These are phyloP conservation scores for Atractosteus spatula DNA, from an alignment of 2,113 vertebrate genomes.

Conservation along the genomic window DNA sequence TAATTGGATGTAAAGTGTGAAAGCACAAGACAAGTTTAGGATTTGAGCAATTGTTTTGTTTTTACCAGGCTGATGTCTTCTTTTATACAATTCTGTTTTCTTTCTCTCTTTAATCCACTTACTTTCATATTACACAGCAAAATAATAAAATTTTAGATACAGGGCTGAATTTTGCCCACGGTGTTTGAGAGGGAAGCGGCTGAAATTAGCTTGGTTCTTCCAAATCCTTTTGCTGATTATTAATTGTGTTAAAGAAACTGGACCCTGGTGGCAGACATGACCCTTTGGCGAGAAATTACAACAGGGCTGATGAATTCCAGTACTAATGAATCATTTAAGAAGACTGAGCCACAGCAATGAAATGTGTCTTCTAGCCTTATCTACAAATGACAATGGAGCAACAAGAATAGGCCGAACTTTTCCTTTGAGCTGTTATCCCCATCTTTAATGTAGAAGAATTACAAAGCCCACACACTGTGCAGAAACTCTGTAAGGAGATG, in stretches of 20 bases:
- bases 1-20: background rate
- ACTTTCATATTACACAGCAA: background rate
- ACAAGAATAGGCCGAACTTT: conserved; percentile 1
- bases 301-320: conserved; percentile 50
- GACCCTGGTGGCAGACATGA: conserved; percentile 17
- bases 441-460: conserved; percentile 1
- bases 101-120: no score
- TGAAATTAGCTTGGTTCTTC: conserved; percentile 16
- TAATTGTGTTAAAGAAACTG: conserved; percentile 40
- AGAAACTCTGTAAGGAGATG: background rate
- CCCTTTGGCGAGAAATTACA: conserved; percentile 45
- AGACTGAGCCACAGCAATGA: conserved; percentile 33
- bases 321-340: conserved; percentile 53
- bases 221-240: conserved; percentile 40
- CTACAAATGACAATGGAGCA: conserved; percentile 15
- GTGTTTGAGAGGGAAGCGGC: conserved; percentile 14
- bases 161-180: conserved; percentile 9
- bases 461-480: background rate
- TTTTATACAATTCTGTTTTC: no score
- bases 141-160: conserved; percentile 31
- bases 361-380: background rate
- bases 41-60: no score
- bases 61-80: no score
- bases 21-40: background rate
- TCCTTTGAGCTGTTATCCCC: background rate